Evolutionary conservation across 2,888 invertebrate genomes (phyloP).

Genomic region (Scaptomyza polygonia): DNA sequence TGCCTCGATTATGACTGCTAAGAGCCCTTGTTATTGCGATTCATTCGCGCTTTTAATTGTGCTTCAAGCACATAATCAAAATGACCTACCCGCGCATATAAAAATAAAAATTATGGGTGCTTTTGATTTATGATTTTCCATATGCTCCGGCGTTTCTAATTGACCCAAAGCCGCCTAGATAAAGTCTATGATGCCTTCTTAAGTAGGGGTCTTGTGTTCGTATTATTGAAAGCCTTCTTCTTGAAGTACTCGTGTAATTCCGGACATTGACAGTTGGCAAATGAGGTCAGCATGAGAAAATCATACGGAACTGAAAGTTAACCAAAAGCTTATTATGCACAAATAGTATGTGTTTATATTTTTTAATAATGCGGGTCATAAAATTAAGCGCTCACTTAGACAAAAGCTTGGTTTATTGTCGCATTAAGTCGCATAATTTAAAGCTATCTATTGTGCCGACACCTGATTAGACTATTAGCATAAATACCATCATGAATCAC

Average conservation of each 20-base stretch:
- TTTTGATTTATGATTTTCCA: constrained; percentile 50
- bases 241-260: constrained; percentile 12
- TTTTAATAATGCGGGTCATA: constrained; percentile 11
- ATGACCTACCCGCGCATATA: constrained; percentile 42
- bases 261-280: constrained; percentile 35
- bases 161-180: constrained; percentile 36
- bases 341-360: background rate
- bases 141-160: constrained; percentile 67
- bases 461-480: constrained; percentile 5
- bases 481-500: constrained; percentile 34
- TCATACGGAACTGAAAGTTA: constrained; percentile 39
- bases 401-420: constrained; percentile 19
- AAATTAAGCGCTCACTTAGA: constrained; percentile 20
- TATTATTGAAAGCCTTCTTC: constrained; percentile 50
- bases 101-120: constrained; percentile 60
- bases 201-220: constrained; percentile 53
- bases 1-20: constrained; percentile 59
- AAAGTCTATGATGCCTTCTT: constrained; percentile 53
- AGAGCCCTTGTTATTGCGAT: constrained; percentile 72
- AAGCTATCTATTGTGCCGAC: constrained; percentile 20
- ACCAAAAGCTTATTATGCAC: background rate
- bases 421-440: constrained; percentile 18
- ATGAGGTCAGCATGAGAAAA: constrained; percentile 35
- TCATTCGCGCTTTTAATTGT: constrained; percentile 68
- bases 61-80: constrained; percentile 58